Evolutionary conservation across 2,888 invertebrate species (phyloP).

Genomic region (Thymelicus acteon): DNA sequence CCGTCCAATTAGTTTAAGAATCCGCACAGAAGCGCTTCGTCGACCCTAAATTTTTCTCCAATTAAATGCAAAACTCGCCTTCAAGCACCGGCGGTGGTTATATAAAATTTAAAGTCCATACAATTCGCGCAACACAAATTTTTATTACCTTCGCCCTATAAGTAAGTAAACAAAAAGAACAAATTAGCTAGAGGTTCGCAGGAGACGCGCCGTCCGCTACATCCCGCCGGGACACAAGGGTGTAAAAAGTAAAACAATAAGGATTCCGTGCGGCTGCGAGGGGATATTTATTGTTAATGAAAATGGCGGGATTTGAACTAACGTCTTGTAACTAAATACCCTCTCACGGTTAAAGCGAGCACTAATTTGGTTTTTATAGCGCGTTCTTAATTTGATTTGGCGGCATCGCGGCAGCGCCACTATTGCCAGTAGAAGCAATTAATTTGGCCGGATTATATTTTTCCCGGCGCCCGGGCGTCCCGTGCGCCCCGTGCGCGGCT

Average conservation of each 20-base stretch:
- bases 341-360: slow-evolving; percentile 84
- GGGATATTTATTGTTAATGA: slow-evolving; percentile 86
- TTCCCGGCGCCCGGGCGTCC: slow-evolving; percentile 68
- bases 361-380: slow-evolving; percentile 86
- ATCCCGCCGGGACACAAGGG: slow-evolving; percentile 81
- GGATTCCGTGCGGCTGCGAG: slow-evolving; percentile 80
- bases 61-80: slow-evolving; percentile 82
- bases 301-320: slow-evolving; percentile 85
- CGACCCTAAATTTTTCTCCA: slow-evolving; percentile 81
- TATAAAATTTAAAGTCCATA: slow-evolving; percentile 84
- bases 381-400: slow-evolving; percentile 85
- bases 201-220: slow-evolving; percentile 69
- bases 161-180: slow-evolving; percentile 82
- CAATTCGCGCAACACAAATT: slow-evolving; percentile 85
- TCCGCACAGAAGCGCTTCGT: slow-evolving; percentile 80
- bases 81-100: slow-evolving; percentile 73
- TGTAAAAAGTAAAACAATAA: slow-evolving; percentile 85
- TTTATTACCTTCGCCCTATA: slow-evolving; percentile 80
- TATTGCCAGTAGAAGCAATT: slow-evolving; percentile 83
- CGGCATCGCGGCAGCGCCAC: slow-evolving; percentile 81
- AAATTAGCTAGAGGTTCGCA: slow-evolving; percentile 75
- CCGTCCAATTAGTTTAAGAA: slow-evolving; percentile 82
- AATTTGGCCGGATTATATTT: slow-evolving; percentile 85
- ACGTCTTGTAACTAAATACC: slow-evolving; percentile 85
- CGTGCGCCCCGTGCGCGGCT: slow-evolving; percentile 46